phyloP scores from a whole-genome alignment of 2,888 invertebrate genomes.

The Gastrophysa polygoni region DNA sequence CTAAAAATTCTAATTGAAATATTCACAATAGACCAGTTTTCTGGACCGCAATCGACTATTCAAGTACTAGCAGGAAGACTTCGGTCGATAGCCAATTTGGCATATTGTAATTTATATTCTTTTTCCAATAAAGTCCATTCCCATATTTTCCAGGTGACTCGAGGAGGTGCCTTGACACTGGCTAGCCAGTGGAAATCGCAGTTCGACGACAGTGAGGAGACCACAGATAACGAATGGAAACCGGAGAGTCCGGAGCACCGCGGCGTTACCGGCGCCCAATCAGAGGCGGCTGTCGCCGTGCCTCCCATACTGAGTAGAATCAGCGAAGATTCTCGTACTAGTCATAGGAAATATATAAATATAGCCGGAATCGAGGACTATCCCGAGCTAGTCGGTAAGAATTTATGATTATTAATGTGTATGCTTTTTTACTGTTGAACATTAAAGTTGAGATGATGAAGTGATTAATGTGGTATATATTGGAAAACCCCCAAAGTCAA shows the following conservation, averaged over 20 bases:
- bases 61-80: too few relatives aligned
- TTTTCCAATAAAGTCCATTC: not conserved
- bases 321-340: conserved; percentile 62
- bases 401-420: conserved; percentile 12
- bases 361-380: conserved; percentile 82
- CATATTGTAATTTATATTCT: conserved; percentile 1
- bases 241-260: conserved; percentile 74
- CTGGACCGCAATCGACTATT: too few relatives aligned
- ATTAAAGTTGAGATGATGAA: not conserved
- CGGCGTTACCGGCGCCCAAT: conserved; percentile 53
- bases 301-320: conserved; percentile 56
- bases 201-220: conserved; percentile 94
- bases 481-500: too few relatives aligned
- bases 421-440: not conserved
- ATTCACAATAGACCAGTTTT: too few relatives aligned
- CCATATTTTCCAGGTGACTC: conserved; percentile 70
- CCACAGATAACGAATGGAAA: conserved; percentile 93
- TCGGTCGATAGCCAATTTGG: too few relatives aligned
- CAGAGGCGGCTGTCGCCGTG: conserved; percentile 50
- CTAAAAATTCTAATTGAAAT: too few relatives aligned
- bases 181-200: conserved; percentile 96
- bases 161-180: conserved; percentile 85
- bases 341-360: conserved; percentile 68
- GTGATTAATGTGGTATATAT: not conserved
- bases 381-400: conserved; percentile 65